Percentiles rank a stretch among this genome's conserved stretches.
Conservation (phyloP, 2,797 vertebrate species). For the Capromys pilorides region DNA sequence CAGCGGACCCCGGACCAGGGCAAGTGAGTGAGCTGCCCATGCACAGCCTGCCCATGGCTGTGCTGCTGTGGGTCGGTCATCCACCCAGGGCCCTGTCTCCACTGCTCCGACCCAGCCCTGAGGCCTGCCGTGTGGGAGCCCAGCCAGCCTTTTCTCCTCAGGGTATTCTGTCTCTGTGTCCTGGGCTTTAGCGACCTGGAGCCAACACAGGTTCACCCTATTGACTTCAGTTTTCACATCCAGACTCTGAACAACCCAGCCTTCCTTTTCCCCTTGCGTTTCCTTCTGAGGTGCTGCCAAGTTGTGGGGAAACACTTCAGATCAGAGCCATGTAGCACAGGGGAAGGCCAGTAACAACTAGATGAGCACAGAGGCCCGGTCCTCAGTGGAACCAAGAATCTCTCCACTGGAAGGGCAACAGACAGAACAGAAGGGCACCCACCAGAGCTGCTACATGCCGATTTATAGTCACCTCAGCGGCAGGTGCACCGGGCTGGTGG, state of each 20-base stretch:
- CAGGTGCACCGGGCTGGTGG: neutral
- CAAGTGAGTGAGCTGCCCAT: constrained; percentile 90
- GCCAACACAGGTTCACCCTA: no score
- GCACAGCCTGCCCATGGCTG: neutral
- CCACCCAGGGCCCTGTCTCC: neutral
- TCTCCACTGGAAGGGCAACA: neutral
- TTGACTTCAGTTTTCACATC: neutral
- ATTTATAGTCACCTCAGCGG: no score
- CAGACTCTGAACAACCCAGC: neutral
- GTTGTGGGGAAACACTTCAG: neutral
- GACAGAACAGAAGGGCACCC: neutral
- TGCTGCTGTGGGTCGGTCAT: neutral
- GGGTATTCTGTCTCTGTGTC: neutral
- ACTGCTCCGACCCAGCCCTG: neutral
- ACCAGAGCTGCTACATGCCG: neutral
- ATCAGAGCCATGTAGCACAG: neutral
- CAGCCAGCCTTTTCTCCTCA: neutral
- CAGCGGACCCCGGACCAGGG: constrained; percentile 99
- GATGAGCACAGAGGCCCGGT: neutral
- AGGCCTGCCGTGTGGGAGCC: neutral
- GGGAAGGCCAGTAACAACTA: neutral
- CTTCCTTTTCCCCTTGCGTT: neutral
- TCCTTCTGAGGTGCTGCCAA: neutral
- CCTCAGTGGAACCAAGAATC: neutral
- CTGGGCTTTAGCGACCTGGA: no score